Evolutionary conservation across 2,797 vertebrate species (phyloP), one percentile per base, ranked within the genome.

Genomic region (Luscinia megarhynchos): DNA sequence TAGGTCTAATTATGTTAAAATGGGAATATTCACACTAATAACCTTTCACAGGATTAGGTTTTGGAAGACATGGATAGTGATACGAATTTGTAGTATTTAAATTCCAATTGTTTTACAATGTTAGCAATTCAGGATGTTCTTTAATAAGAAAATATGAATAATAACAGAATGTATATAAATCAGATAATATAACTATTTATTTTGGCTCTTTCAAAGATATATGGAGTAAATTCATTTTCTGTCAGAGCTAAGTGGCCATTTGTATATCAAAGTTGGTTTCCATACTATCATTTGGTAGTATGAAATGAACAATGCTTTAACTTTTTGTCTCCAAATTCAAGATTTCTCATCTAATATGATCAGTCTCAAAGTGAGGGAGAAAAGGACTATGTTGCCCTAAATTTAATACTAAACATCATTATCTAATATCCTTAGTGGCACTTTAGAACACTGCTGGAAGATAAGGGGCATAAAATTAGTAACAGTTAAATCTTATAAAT

Each of bases 1-100:
- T 69, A 58, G 32, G 57, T 87, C 57, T 95, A 95, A 94, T 96
- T 94, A 61, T 73, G 55, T 59, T 90, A 63, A 76, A 95, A 94
- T 79, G 73, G 70, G 57, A 90, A 76, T 79, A 82, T 57, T 84
- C 30, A 24, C n/a, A 29, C 78, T 73, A 80, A 27, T 89, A 90
- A 74, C 45, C 53, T 92, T 88, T 87, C 53, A 54, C 24, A 70
- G 80, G 70, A 79, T 90, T 88, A 81, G 26, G 32, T 69, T 90
- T 87, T 87, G 48, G 62, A 79, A 64, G 86, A 46, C 76, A 46
- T 6, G 46, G 64, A 15, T 58, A 64, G 59, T 68, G 81, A 70
- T 89, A 82, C 20, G n/a, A 70, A 77, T 92, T 92, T 83, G 15
- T 36, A 75, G 12, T 74, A 41, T 36, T 74, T 90, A 80, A 84